Conservation (phyloP, 1,140 invertebrate genomes). For the Ips typographus region DNA sequence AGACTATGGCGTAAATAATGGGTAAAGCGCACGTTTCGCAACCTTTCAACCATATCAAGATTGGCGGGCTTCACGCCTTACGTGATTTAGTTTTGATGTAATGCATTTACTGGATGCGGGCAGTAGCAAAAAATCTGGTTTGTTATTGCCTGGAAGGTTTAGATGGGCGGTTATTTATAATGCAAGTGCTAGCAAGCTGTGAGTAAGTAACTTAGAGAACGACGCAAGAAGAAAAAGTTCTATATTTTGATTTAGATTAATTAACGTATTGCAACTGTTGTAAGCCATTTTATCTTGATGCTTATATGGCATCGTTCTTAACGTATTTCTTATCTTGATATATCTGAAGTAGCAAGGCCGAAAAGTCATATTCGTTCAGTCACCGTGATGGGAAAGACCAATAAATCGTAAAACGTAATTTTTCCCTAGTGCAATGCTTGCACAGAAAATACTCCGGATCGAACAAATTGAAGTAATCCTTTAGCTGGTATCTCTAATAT, state of each 20-base stretch:
- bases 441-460: neutral
- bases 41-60: conserved; percentile 11
- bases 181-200: neutral
- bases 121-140: conserved; percentile 1
- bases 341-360: too few species aligned
- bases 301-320: too few species aligned
- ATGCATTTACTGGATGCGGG: conserved; percentile 9
- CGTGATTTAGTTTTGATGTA: conserved; percentile 3
- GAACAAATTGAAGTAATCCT: conserved; percentile 6
- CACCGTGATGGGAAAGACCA: neutral
- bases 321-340: too few species aligned
- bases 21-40: conserved; percentile 6
- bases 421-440: neutral
- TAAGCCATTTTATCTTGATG: too few species aligned
- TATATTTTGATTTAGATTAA: too few species aligned
- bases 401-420: neutral
- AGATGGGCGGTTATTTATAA: neutral
- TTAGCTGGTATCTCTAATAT: neutral
- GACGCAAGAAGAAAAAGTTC: too few species aligned
- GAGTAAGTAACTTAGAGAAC: neutral
- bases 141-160: conserved; percentile 2
- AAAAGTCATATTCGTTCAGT: too few species aligned
- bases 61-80: conserved; percentile 8
- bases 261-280: too few species aligned
- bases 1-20: neutral